phyloP scores from a whole-genome alignment of 2,888 invertebrate genomes.

The Acleris sparsana region DNA sequence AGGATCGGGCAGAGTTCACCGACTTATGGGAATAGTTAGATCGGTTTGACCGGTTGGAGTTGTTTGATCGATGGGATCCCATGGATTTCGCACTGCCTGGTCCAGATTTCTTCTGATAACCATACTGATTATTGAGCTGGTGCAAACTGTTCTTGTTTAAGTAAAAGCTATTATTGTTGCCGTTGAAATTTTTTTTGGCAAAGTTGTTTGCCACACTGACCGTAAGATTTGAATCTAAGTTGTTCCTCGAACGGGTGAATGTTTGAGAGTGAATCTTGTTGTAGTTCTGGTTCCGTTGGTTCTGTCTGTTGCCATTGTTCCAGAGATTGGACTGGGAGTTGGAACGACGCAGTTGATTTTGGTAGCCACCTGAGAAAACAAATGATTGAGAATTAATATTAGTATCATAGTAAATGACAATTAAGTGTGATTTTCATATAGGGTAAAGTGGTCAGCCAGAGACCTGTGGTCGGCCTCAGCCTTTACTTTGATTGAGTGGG shows the following conservation, averaged over 20 bases:
- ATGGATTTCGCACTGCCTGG: slow-evolving; percentile 19
- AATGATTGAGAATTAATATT: background rate
- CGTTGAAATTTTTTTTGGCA: background rate
- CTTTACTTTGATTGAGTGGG: no score
- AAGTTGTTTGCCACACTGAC: slow-evolving; percentile 27
- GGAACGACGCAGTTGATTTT: slow-evolving; percentile 13
- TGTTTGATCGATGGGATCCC: slow-evolving; percentile 4
- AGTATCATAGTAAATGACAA: no score
- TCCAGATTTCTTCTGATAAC: slow-evolving; percentile 16
- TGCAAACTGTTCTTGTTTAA: slow-evolving; percentile 19
- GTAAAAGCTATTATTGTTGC: slow-evolving; percentile 13
- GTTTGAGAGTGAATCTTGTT: slow-evolving; percentile 9
- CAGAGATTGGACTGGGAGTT: slow-evolving; percentile 1
- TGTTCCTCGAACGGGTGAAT: slow-evolving; percentile 5
- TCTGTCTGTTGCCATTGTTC: background rate
- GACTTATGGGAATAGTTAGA: slow-evolving; percentile 26
- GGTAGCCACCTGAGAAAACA: slow-evolving; percentile 26
- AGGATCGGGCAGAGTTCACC: slow-evolving; percentile 7
- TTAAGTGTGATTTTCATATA: no score
- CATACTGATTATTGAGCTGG: slow-evolving; percentile 26
- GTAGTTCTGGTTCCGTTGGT: slow-evolving; percentile 10
- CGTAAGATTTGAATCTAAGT: slow-evolving; percentile 7
- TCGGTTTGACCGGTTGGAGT: background rate
- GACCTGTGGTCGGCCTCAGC: no score
- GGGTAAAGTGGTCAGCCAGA: no score